Conservation (phyloP, 2,113 vertebrate genomes). For the Megaleporinus macrocephalus region DNA sequence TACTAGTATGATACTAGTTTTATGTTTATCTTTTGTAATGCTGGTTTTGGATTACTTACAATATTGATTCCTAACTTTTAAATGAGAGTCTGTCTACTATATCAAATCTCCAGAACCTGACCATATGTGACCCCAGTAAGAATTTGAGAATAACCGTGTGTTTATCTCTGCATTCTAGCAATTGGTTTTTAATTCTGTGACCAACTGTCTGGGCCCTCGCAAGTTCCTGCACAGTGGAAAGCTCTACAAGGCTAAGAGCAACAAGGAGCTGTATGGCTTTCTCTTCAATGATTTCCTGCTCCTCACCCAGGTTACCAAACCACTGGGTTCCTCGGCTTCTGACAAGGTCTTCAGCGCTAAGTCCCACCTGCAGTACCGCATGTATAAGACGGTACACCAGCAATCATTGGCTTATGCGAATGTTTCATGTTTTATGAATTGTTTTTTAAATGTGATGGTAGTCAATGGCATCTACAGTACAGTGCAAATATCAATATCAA, state of each 20-base stretch:
- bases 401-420: neutral
- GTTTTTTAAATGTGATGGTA: neutral
- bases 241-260: constrained; percentile 98
- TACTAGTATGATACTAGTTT: no score
- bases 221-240: constrained; percentile 99
- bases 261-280: constrained; percentile 97
- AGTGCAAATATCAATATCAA: no score
- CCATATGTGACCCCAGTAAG: neutral
- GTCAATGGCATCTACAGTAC: no score
- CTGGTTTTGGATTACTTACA: no score
- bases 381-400: constrained; percentile 95
- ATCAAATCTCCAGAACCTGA: no score
- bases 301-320: constrained; percentile 95
- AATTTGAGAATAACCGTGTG: neutral
- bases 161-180: constrained; percentile 79
- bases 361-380: constrained; percentile 97
- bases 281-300: constrained; percentile 99
- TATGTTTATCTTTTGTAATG: no score
- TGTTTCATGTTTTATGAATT: neutral
- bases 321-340: constrained; percentile 87
- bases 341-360: constrained; percentile 98
- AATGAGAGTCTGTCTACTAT: no score
- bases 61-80: no score
- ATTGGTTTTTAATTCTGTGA: constrained; percentile 99
- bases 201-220: constrained; percentile 96